Evolutionary conservation across 2,888 invertebrate species (phyloP), one percentile per base, ranked within the genome.

Genomic region (Ichneumoninae sp.): DNA sequence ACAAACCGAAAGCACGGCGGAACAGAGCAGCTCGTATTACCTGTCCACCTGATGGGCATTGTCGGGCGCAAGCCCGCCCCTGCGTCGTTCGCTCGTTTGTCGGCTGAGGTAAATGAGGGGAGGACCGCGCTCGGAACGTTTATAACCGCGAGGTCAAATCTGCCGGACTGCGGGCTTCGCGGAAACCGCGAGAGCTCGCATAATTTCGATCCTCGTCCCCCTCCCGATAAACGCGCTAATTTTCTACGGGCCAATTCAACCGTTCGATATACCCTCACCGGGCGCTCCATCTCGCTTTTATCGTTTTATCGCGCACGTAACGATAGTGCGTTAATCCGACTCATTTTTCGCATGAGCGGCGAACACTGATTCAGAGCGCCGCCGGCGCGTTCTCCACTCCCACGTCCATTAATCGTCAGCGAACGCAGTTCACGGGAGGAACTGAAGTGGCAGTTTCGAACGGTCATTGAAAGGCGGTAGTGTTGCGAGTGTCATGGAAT

Each of bases 171-270:
- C 52, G 69, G 54, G 44, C 33, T 19, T 30, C 69, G 63, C 76
- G 83, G 83, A 89, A 91, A 86, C 85, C 86, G 63, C 75, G 85
- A 86, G 87, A 87, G 80, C 88, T 88, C 88, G 90, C 90, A 90
- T 92, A 91, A 91, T 91, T 91, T 91, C 89, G 90, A 91, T 91
- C 88, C 88, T 79, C 70, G 54, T 40, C 40, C 10, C 40, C 22
- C 26, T 60, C 63, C n/a, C 70, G 82, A 83, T 85, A 86, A 86
- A 77, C 77, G 73, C 60, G 78, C 76, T 86, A 81, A 86, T 86
- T 86, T 86, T 81, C 68, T 85, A 83, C 80, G 78, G 83, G 74
- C 86, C 83, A 74, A 85, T 83, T 85, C 82, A 74, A 60, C 77
- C 73, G 77, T 85, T 83, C 68, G 79, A 84, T 81, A 73, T 79